These are phyloP conservation scores for Tyria jacobaeae DNA, from an alignment of 2,888 invertebrate species.

Conservation along the genomic window DNA sequence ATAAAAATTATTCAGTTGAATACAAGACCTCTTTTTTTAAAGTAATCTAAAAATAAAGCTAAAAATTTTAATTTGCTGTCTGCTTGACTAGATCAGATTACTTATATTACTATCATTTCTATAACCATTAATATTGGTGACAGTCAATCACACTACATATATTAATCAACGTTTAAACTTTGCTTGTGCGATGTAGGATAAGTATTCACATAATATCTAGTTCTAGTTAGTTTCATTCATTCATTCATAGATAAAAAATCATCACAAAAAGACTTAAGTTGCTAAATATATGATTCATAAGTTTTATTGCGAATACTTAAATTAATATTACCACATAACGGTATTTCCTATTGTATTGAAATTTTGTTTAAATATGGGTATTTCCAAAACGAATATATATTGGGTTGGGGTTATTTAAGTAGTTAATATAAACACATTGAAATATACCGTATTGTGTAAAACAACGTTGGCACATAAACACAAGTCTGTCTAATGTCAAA, in stretches of 20 bases:
- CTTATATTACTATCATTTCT: no score
- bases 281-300: constrained; percentile 1
- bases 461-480: neutral
- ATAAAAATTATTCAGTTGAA: no score
- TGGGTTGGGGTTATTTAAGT: neutral
- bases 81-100: no score
- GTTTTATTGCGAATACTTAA: neutral
- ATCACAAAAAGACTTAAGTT: neutral
- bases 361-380: constrained; percentile 8
- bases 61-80: no score
- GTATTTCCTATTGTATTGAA: constrained; percentile 3
- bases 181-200: neutral
- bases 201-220: neutral
- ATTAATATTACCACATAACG: neutral
- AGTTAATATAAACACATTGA: no score
- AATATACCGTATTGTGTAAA: no score
- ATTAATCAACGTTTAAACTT: neutral
- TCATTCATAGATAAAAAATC: neutral
- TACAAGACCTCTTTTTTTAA: no score
- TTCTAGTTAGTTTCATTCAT: neutral
- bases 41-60: no score
- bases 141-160: no score
- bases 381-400: neutral
- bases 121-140: no score
- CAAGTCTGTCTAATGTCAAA: neutral